Conservation (phyloP, 1,140 invertebrate species). For the Oscheius sp. region DNA sequence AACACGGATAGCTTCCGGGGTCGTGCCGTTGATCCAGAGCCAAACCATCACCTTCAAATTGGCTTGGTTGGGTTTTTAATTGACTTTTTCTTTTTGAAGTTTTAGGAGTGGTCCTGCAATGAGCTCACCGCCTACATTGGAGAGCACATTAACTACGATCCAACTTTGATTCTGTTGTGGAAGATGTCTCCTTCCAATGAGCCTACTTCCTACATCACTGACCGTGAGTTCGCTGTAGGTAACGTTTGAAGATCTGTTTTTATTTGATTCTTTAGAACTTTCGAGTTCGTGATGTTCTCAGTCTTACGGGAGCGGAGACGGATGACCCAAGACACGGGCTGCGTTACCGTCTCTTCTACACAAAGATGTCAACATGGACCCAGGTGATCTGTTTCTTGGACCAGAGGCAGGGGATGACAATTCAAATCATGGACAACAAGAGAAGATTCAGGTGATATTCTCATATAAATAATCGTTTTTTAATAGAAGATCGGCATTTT, state of each 20-base stretch:
- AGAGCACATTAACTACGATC: constrained; percentile 46
- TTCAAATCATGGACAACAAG: constrained; percentile 49
- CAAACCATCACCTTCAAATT: neutral
- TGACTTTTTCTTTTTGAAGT: neutral
- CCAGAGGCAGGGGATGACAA: constrained; percentile 36
- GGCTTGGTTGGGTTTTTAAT: neutral
- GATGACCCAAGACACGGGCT: constrained; percentile 51
- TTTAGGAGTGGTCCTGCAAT: constrained; percentile 43
- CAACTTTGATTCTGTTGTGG: constrained; percentile 49
- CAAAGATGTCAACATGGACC: constrained; percentile 52
- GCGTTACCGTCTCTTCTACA: constrained; percentile 51
- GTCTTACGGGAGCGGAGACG: constrained; percentile 19
- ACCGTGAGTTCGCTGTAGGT: constrained; percentile 21
- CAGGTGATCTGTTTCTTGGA: constrained; percentile 50
- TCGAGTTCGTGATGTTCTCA: constrained; percentile 37
- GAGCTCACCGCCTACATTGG: constrained; percentile 41
- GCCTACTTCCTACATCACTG: constrained; percentile 27
- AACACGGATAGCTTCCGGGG: neutral
- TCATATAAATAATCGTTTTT: neutral
- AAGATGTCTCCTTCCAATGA: constrained; percentile 29
- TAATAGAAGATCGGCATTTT: constrained; percentile 51
- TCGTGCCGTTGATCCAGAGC: neutral
- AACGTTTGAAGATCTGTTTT: neutral
- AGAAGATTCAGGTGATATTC: constrained; percentile 43
- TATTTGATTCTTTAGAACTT: neutral